Base-by-base conservation (phyloP, 2,888 invertebrate species). In the Pharmacophagus antenor region DNA sequence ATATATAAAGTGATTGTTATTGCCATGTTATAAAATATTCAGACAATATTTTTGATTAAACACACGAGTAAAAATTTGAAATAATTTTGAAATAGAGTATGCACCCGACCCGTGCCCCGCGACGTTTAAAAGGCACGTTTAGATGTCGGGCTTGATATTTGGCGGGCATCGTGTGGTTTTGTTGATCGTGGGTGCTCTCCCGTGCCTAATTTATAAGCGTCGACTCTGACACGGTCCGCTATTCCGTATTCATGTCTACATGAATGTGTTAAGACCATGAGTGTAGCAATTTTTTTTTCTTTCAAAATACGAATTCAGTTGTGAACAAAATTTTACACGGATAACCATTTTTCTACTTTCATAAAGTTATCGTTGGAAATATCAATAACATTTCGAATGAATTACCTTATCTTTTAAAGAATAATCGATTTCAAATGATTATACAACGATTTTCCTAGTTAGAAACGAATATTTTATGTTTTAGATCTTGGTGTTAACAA, bases 181-280 rank as follows among this genome's bases (percentile, higher is more conserved):
- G 84, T 85, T 84, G 77, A 68, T 68, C 70, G 67, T 69, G 73
- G 73, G 66, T 66, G 68, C 75, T 74, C 74, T 73, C 74, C 78
- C 74, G 71, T 82, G 79, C 78, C 84, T 88, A 87, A 89, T 88
- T 88, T 89, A 89, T 87, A 87, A 77, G 82, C 82, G 85, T 81
- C 76, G 81, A 78, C 76, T 77, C 71, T 79, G 77, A 83, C 85
- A 82, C 84, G 81, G 79, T 74, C 78, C 77, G 74, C 79, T 82
- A 81, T 83, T 81, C 76, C 79, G 70, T 76, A 73, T 75, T 77
- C 67, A 54, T 61, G 56, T 54, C 58, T 46, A 55, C 37, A 59
- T 25, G 27, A 57, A 61, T 63, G 61, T 49, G 56, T 52, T 52
- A 46, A n/a, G 37, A 53, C 4, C 37, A 15, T 37, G n/a, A 23